Percentiles rank a stretch among this genome's conserved stretches.
phyloP scores from a whole-genome alignment of 2,888 invertebrate genomes.

The Anticlea derivata region DNA sequence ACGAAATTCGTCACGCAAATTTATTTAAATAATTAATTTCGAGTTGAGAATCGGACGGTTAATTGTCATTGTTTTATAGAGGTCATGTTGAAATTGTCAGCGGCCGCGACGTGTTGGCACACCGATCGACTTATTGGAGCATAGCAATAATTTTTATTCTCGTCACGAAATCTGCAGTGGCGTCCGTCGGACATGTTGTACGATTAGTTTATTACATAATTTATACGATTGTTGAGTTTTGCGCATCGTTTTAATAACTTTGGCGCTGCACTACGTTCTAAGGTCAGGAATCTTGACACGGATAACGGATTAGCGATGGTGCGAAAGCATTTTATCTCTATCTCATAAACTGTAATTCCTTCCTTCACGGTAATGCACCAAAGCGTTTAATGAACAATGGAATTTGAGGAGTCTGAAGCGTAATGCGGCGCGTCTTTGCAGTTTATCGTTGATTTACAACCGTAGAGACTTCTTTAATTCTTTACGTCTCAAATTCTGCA shows the following conservation, averaged over 20 bases:
- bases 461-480: slow-evolving; percentile 16
- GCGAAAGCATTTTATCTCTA: slow-evolving; percentile 40
- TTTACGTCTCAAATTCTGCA: slow-evolving; percentile 7
- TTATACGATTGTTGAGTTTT: slow-evolving; percentile 54
- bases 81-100: slow-evolving; percentile 71
- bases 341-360: slow-evolving; percentile 39
- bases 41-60: slow-evolving; percentile 52
- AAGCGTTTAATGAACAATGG: slow-evolving; percentile 28
- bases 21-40: slow-evolving; percentile 51
- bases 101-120: slow-evolving; percentile 59
- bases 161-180: slow-evolving; percentile 61
- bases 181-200: slow-evolving; percentile 59
- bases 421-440: slow-evolving; percentile 7
- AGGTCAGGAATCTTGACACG: slow-evolving; percentile 35
- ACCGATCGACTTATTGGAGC: slow-evolving; percentile 78
- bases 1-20: slow-evolving; percentile 50
- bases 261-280: slow-evolving; percentile 28
- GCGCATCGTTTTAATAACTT: slow-evolving; percentile 44
- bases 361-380: slow-evolving; percentile 28
- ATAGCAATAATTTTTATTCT: slow-evolving; percentile 71
- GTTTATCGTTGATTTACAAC: slow-evolving; percentile 22
- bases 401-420: slow-evolving; percentile 27
- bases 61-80: slow-evolving; percentile 72
- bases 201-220: slow-evolving; percentile 66
- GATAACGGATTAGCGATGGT: slow-evolving; percentile 40